Evolutionary conservation across 2,797 vertebrate genomes (phyloP).

Genomic region (Poeciliopsis infans): DNA sequence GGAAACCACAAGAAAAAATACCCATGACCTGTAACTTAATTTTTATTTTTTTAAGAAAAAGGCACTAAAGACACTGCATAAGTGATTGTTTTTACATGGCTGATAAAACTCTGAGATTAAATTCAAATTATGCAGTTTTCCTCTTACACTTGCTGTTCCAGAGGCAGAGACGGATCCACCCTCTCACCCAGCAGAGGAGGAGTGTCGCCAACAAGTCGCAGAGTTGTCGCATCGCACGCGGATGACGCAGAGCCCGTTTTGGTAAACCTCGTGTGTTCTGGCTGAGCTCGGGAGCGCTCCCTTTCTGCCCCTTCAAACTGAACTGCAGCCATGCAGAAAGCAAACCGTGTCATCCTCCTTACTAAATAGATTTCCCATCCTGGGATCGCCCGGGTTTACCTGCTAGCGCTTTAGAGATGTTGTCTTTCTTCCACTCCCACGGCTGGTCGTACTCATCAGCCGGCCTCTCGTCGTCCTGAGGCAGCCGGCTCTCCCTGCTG

Average conservation of each 20-base stretch:
- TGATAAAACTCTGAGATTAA: not conserved
- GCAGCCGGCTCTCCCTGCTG: conserved; percentile 82
- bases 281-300: conserved; percentile 77
- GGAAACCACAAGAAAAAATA: conserved; percentile 5
- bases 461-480: conserved; percentile 88
- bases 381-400: conserved; percentile 68
- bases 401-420: conserved; percentile 91
- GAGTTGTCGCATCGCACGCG: conserved; percentile 62
- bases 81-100: not conserved
- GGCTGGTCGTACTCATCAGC: conserved; percentile 93
- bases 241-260: conserved; percentile 62
- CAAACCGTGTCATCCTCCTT: not conserved
- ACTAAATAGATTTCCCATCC: not conserved
- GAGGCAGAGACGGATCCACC: conserved; percentile 85
- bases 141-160: conserved; percentile 91
- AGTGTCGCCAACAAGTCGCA: conserved; percentile 73
- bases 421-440: conserved; percentile 95
- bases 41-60: not conserved
- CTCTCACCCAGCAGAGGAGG: conserved; percentile 83
- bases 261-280: conserved; percentile 71
- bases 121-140: not conserved
- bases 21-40: not conserved
- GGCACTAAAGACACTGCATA: not conserved
- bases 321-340: conserved; percentile 73
- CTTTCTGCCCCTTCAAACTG: conserved; percentile 91